These are phyloP conservation scores for Rhamphomyia laevipes DNA, from an alignment of 2,888 invertebrate genomes.

Conservation along the genomic window DNA sequence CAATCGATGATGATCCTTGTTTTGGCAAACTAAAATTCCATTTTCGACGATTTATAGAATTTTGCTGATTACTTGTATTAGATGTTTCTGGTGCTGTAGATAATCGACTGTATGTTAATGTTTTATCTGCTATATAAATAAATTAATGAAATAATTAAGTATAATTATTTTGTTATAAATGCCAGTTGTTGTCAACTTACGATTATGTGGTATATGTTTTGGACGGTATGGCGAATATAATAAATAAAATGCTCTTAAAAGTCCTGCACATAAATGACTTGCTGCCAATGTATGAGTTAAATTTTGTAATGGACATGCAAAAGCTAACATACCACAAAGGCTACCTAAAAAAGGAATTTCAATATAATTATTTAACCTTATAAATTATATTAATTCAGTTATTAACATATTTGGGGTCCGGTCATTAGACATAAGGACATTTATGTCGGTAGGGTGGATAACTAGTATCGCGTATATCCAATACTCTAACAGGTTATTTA, in stretches of 20 bases:
- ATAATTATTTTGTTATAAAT: not conserved
- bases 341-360: constrained; percentile 35
- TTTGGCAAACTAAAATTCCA: constrained; percentile 32
- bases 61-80: constrained; percentile 5
- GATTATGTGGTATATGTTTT: constrained; percentile 31
- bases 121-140: constrained; percentile 25
- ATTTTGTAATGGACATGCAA: constrained; percentile 44
- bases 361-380: not conserved
- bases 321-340: constrained; percentile 44
- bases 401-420: too few species aligned
- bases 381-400: too few species aligned
- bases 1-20: constrained; percentile 22
- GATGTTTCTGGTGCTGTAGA: constrained; percentile 25
- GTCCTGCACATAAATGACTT: constrained; percentile 30
- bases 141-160: too few species aligned
- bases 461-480: too few species aligned
- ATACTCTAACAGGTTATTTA: too few species aligned
- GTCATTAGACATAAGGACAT: too few species aligned
- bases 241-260: constrained; percentile 33
- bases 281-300: constrained; percentile 38
- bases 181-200: constrained; percentile 18
- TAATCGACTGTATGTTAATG: constrained; percentile 35
- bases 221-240: constrained; percentile 35
- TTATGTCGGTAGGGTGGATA: too few species aligned
- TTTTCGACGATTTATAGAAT: constrained; percentile 25